Evolutionary conservation across 1,140 invertebrate species (phyloP), one percentile per base, ranked within the genome.

Genomic region (Oncopeltus fasciatus): DNA sequence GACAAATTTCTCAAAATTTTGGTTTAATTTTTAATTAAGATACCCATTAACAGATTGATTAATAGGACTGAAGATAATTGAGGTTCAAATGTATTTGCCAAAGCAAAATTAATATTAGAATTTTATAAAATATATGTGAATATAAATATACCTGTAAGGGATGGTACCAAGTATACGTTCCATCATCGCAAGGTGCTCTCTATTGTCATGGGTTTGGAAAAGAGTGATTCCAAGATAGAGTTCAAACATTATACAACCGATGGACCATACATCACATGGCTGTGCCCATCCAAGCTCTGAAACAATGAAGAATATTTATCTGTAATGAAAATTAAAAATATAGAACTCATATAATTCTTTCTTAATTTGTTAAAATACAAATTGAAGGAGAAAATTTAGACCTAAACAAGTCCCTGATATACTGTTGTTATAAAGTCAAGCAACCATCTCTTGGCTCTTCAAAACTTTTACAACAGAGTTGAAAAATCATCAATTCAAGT

Each of bases 151-250:
- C 80, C 93, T 84, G 75, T 91, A 88, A 47, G 95, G 96, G 72
- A 99, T 87, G 64, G 88, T 84, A 51, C 96, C 95, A 44, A 99
- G 79, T 69, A 99, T 98, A 69, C 95, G 80, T 74, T 99, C 95
- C 95, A 99, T 99, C 95, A 99, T 99, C 53, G 96, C 97, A 69
- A 99, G 81, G 80, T 99, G 97, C 74, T 99, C 97, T 56, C 92
- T 83, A 77, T 99, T 99, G 76, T 99, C 96, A 77, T 99, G 97
- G 12, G 97, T 99, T 84, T 98, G 96, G 79, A 99, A 99, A 65
- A 99, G 80, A 49, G 97, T 99, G 68, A 95, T 95, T 62, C 97
- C 96, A 69, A 95, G 82, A 76, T 99, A 98, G 56, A 99, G 77
- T 78, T 99, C 97, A 77, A 99, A 99, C 74, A 99, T 85, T 67